Evolutionary conservation across 2,797 vertebrate genomes (phyloP), one percentile per base, ranked within the genome.

Genomic region (Chelon labrosus): DNA sequence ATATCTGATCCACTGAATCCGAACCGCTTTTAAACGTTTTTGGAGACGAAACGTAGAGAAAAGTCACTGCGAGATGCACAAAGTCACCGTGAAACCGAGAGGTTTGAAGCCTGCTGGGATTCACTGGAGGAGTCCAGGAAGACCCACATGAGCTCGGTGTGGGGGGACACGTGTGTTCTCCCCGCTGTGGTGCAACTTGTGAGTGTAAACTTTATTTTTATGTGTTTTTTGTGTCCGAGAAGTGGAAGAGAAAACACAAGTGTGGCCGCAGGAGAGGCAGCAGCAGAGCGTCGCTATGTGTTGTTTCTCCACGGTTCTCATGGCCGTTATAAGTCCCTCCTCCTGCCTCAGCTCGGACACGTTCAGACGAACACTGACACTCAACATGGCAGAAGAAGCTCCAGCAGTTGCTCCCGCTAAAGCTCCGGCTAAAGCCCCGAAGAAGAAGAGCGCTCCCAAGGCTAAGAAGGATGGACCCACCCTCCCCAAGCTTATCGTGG

Each of bases 271-370:
- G 37, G 46, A 17, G 27, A 41, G 35, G 35, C 54, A 9, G 53
- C 37, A 13, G 62, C 46, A 27, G 39, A 39, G 63, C 14, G n/a
- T 58, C n/a, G 19, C 19, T 25, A 19, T 17, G 52, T 0, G 52
- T 78, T 72, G 57, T 41, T 38, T 78, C 75, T 78, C 65, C 64
- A 73, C 47, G 75, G 75, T 73, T 78, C 75, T 78, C 75, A 73
- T 63, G 31, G 11, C 25, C 16, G 7, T 58, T 27, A 63, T 78
- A 78, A 73, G 5, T 41, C 2, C 75, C 75, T 58, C 69, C 75
- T 62, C 57, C 38, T n/a, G 56, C 44, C 0, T 1, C 0, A 16
- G 20, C 0, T 0, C 1, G 0, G 2, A 59, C 7, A 61, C 20
- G 39, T 25, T 68, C 1, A 54, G 5, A 35, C 13, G 1, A 20